Conservation (phyloP, 2,797 vertebrate genomes). For the Poeciliopsis infans region DNA sequence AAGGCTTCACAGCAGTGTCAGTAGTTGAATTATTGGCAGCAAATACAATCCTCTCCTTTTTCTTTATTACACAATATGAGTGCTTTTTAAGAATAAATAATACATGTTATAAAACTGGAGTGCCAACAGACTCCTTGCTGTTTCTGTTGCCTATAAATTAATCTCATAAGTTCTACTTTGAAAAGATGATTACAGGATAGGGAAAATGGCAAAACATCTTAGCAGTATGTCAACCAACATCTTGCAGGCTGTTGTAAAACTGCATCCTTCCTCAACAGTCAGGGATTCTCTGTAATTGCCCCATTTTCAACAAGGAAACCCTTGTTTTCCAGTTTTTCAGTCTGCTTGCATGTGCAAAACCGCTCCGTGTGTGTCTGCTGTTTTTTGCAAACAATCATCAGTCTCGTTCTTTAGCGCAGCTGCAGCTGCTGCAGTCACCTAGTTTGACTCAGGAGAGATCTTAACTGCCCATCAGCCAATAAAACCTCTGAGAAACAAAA, state of each 20-base stretch:
- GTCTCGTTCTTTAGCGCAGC: slow-evolving; percentile 72
- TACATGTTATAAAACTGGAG: slow-evolving; percentile 16
- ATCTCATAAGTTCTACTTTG: slow-evolving; percentile 11
- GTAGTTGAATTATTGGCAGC: slow-evolving; percentile 48
- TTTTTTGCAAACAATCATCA: slow-evolving; percentile 52
- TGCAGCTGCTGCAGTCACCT: slow-evolving; percentile 72
- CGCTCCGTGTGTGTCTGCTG: slow-evolving; percentile 21
- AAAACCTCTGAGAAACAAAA: slow-evolving; percentile 66
- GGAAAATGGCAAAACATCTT: slow-evolving; percentile 8
- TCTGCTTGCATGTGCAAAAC: slow-evolving; percentile 64
- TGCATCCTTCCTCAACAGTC: slow-evolving; percentile 44
- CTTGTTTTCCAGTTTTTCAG: slow-evolving; percentile 68
- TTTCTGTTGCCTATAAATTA: slow-evolving; percentile 2
- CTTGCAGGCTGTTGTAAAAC: slow-evolving; percentile 40
- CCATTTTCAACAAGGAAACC: slow-evolving; percentile 63
- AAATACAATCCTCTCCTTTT: slow-evolving; percentile 48
- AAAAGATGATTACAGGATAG: neutral
- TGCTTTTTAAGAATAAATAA: slow-evolving; percentile 21
- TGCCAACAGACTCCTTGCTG: slow-evolving; percentile 2
- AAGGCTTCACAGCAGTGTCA: slow-evolving; percentile 56
- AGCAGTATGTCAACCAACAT: neutral
- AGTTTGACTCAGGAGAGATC: slow-evolving; percentile 56
- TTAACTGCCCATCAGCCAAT: slow-evolving; percentile 73
- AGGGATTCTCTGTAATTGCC: slow-evolving; percentile 59
- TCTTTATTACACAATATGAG: slow-evolving; percentile 35